Conservation (phyloP, 2,113 vertebrate genomes). For the Neopipo cinnamomea region DNA sequence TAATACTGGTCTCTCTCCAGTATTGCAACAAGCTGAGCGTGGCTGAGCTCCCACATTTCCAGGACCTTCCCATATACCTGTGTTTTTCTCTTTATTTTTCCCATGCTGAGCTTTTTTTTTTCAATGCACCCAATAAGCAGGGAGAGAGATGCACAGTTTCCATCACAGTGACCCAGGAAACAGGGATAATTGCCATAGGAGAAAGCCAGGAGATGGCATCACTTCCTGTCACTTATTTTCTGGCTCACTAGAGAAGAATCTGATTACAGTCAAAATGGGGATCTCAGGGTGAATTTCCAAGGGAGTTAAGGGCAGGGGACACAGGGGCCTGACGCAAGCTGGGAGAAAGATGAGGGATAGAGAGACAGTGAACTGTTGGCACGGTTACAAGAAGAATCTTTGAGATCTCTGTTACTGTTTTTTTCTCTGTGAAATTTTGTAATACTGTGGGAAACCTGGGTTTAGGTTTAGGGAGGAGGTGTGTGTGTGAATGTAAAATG, state of each 20-base stretch:
- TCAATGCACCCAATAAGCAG: neutral
- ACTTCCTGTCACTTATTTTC: neutral
- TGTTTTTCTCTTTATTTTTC: neutral
- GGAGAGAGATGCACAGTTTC: neutral
- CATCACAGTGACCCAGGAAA: neutral
- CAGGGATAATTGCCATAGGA: neutral
- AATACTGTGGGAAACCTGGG: neutral
- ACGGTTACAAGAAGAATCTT: neutral
- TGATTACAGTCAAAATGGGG: neutral
- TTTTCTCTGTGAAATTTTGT: neutral
- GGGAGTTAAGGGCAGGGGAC: neutral
- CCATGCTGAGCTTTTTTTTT: rapidly evolving
- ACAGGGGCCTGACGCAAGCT: neutral
- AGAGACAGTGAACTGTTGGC: neutral
- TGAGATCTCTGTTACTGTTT: neutral
- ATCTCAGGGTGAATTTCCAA: neutral
- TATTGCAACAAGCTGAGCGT: neutral
- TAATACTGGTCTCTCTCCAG: neutral
- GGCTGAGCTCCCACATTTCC: neutral
- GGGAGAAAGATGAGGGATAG: neutral
- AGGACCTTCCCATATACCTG: rapidly evolving
- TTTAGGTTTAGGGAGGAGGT: neutral
- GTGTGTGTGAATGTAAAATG: neutral
- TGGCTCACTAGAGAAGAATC: neutral
- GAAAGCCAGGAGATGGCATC: neutral